These are phyloP conservation scores for Ceratina australensis DNA, from an alignment of 1,140 invertebrate species.

Conservation along the genomic window DNA sequence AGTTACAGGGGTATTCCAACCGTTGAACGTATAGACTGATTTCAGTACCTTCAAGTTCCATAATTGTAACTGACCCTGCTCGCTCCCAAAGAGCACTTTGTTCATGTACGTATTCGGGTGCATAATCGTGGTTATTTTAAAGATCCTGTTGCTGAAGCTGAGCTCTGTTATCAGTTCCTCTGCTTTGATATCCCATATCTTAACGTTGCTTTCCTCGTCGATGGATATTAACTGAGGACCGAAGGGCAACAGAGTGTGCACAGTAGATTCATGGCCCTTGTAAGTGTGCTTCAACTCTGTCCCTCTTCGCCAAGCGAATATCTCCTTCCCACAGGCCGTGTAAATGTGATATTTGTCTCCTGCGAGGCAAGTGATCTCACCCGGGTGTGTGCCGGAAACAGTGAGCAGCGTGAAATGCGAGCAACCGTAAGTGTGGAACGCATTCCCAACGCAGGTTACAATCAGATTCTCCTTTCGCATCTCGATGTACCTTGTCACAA, in stretches of 20 bases:
- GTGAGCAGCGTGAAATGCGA: conserved; percentile 90
- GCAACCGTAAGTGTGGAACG: conserved; percentile 95
- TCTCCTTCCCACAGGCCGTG: conserved; percentile 88
- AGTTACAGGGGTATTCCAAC: conserved; percentile 86
- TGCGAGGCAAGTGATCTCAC: conserved; percentile 90
- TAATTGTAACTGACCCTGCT: conserved; percentile 92
- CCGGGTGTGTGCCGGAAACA: conserved; percentile 89
- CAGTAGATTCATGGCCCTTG: conserved; percentile 86
- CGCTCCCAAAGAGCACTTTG: conserved; percentile 95
- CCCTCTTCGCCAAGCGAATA: conserved; percentile 93
- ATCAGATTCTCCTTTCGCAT: conserved; percentile 92
- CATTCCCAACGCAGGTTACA: conserved; percentile 92
- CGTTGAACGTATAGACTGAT: conserved; percentile 89
- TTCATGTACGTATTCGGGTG: conserved; percentile 97
- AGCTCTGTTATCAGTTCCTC: conserved; percentile 85
- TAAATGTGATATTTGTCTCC: conserved; percentile 91
- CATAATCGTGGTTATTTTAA: conserved; percentile 88
- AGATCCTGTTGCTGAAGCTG: conserved; percentile 85
- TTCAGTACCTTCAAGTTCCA: conserved; percentile 93
- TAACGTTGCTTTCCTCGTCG: conserved; percentile 88
- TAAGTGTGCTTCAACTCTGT: conserved; percentile 92
- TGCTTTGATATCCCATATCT: conserved; percentile 92
- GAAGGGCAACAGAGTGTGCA: conserved; percentile 92
- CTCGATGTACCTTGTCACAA: conserved; percentile 91
- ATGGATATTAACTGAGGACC: conserved; percentile 91